These are phyloP conservation scores for Brachyopa scutellaris DNA, from an alignment of 2,888 invertebrate genomes.

Conservation along the genomic window DNA sequence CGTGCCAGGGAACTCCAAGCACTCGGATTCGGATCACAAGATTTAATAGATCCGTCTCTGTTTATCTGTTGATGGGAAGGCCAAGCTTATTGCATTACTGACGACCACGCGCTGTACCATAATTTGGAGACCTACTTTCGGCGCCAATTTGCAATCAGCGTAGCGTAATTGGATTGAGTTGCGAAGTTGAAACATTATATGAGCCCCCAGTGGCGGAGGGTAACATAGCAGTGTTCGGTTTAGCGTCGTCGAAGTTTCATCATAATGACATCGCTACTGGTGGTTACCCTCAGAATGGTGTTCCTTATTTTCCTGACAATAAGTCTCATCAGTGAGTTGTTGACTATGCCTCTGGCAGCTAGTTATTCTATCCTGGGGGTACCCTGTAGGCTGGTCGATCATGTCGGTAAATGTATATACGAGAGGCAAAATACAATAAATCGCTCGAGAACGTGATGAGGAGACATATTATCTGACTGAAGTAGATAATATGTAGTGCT, in stretches of 20 bases:
- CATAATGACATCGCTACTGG: constrained; percentile 27
- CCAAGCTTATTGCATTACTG: constrained; percentile 41
- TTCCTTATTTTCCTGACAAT: constrained; percentile 19
- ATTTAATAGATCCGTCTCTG: neutral
- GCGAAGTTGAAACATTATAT: constrained; percentile 21
- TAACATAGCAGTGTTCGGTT: constrained; percentile 20
- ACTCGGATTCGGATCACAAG: neutral
- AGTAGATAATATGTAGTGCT: too few relatives aligned
- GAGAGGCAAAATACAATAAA: constrained; percentile 16
- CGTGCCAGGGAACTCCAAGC: neutral
- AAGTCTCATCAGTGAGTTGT: neutral
- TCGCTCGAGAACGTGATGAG: constrained; percentile 20
- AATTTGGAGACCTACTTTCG: constrained; percentile 56
- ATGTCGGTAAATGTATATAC: constrained; percentile 22
- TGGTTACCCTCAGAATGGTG: neutral
- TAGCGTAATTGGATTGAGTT: constrained; percentile 8
- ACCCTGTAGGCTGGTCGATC: constrained; percentile 39
- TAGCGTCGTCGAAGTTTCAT: constrained; percentile 2
- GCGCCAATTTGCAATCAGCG: constrained; percentile 33
- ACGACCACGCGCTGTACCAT: constrained; percentile 22
- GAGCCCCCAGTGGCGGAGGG: neutral
- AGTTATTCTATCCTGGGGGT: constrained; percentile 11
- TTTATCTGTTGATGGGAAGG: constrained; percentile 23
- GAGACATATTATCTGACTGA: too few relatives aligned
- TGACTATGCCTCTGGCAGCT: constrained; percentile 15